A percentile compares a stretch with the other conserved stretches of the same genome.
Evolutionary conservation across 2,797 vertebrate species (phyloP).

Genomic region (Lacerta viridis): DNA sequence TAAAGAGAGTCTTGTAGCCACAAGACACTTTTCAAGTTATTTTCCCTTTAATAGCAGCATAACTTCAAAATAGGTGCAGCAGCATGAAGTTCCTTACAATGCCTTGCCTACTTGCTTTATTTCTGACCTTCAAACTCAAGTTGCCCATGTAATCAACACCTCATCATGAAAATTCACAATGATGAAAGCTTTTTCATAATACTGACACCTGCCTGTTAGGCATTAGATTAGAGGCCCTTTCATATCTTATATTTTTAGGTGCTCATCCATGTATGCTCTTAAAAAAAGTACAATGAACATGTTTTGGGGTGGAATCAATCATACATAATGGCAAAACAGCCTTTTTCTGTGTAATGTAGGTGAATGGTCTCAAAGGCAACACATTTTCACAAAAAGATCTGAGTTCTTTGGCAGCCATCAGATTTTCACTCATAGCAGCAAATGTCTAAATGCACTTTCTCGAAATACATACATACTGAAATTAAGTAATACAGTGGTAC

Average conservation of each 20-base stretch:
- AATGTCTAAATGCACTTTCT: not conserved
- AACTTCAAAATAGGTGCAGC: not conserved
- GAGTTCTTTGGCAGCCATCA: conserved; percentile 35
- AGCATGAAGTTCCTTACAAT: not conserved
- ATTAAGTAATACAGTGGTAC: not conserved
- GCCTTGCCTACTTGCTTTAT: not conserved
- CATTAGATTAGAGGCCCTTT: not conserved
- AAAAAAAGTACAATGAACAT: not conserved
- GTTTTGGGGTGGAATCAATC: not conserved
- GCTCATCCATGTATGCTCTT: not conserved
- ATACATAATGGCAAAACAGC: not conserved
- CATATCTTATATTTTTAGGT: conserved; percentile 18
- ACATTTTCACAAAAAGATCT: not conserved
- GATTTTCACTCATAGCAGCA: conserved; percentile 18
- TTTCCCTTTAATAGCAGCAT: fast-evolving
- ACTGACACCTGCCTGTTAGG: conserved; percentile 38
- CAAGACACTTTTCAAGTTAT: not conserved
- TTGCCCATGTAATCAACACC: not conserved
- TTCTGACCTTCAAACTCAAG: not conserved
- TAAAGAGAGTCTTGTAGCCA: not conserved
- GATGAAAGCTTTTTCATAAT: not conserved
- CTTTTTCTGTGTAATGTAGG: not conserved
- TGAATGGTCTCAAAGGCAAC: not conserved
- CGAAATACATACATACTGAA: not conserved
- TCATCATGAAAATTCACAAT: conserved; percentile 18